Evolutionary conservation across 2,113 vertebrate species (phyloP), one percentile per base, ranked within the genome.

Genomic region (Antechinus stuartii): DNA sequence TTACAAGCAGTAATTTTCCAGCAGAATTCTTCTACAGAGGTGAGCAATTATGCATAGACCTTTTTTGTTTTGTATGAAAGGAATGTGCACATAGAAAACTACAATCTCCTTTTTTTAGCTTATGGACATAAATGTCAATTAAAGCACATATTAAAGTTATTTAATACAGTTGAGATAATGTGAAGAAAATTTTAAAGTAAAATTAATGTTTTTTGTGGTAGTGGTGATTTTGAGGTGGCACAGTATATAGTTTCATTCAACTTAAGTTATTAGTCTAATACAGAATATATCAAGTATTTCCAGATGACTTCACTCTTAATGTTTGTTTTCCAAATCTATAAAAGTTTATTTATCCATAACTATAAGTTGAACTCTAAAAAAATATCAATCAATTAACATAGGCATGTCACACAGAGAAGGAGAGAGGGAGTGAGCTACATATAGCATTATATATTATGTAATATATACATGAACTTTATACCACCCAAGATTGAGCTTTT

Each of bases 11-110:
- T 46, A 52, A 42, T 76, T n/a, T 61, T 97, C 90, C 90, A 68
- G 25, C 35, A 91, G 90, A 96, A 49, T 52, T 52, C 47, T 76
- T 91, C 27, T 8, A 96, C 57, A 90, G 93, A 50, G 89, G 50
- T 54, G 90, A 96, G 84, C 10, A 47, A 49, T 90, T 90, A 47
- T 47, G 95, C 76, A 94, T 57, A 92, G 57, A 25, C 42, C 55
- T 94, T 96, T 95, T 94, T 96, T 49, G 94, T 94, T 95, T 98
- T 94, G 94, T 95, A 50, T 46, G 3, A 92, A 95, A 94, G 93
- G 94, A 97, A 57, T 50, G 96, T 94, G 94, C 91, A 93, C 95
- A 93, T 92, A 95, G 90, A 95, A 97, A 96, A 96, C 50, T 89
- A 96, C 90, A 93, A 53, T n/a, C n/a, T 8, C 91, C 90, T 56